Evolutionary conservation across 2,888 invertebrate genomes (phyloP), one percentile per base, ranked within the genome.

Genomic region (Spodoptera exigua): DNA sequence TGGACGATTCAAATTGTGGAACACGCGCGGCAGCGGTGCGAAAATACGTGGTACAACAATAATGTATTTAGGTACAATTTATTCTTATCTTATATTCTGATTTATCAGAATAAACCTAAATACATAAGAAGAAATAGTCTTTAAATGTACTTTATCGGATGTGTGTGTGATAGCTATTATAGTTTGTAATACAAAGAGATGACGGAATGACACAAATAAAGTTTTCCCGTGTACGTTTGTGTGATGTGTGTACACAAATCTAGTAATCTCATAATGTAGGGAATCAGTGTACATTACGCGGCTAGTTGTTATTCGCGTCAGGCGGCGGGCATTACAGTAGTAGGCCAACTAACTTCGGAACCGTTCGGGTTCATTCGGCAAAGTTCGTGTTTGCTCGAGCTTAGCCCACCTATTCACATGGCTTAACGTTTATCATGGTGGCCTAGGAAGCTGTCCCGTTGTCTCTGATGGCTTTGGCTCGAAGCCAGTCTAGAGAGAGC

Each of bases 291-390:
- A 51, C 58, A 61, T 75, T 61, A 55, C 27, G 41, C 18, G 39
- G 47, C 45, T 77, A 53, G 53, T 67, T 77, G 53, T 37, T 77
- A 75, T 77, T 75, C 75, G 53, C 44, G 55, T 57, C 77, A 77
- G 48, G 44, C 43, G 16, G 44, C 48, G 39, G 27, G 40, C 66
- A 56, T 74, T 74, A 70, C 43, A 61, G 37, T 18, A 17, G 16
- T 47, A 52, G 61, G 57, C 57, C 47, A 55, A 49, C 3, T 0
- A n/a, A 46, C 11, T 43, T 49, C 39, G 63, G 5, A 21, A 36
- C 10, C 18, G 17, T 58, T 65, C 53, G 52, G 53, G 1, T 10
- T 27, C 37, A 37, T 53, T 72, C 43, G 43, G 37, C 5, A 16
- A 32, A 44, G 10, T 48, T 44, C 49, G 43, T 11, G 9, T 2